Conservation (phyloP, 2,888 invertebrate genomes). For the Glaucopsyche alexis region DNA sequence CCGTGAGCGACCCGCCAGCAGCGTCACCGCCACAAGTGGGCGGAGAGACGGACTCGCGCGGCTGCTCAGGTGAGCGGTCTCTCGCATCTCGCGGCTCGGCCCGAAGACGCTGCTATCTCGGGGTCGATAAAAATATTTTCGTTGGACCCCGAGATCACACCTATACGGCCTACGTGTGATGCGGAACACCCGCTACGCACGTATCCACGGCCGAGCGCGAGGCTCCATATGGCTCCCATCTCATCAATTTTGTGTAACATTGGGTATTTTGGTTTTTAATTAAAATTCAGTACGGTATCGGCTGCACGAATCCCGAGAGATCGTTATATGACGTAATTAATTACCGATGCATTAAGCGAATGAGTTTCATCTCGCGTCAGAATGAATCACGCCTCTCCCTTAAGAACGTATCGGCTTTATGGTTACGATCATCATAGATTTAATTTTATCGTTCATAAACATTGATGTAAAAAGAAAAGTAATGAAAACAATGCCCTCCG, state of each 20-base stretch:
- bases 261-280: neutral
- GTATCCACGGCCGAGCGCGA: neutral
- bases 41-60: slow-evolving; percentile 63
- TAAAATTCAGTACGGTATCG: slow-evolving; percentile 3
- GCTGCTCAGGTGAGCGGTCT: slow-evolving; percentile 74
- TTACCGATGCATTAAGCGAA: neutral
- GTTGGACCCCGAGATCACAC: slow-evolving; percentile 26
- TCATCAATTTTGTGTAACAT: neutral
- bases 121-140: slow-evolving; percentile 65
- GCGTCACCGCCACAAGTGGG: slow-evolving; percentile 73
- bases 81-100: slow-evolving; percentile 59
- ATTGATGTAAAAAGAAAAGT: neutral
- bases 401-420: neutral
- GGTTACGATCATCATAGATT: neutral
- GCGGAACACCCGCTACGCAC: neutral
- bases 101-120: slow-evolving; percentile 63
- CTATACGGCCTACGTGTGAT: slow-evolving; percentile 3
- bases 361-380: slow-evolving; percentile 19
- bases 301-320: neutral
- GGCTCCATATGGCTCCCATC: neutral
- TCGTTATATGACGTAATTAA: slow-evolving; percentile 19
- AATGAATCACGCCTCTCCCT: slow-evolving; percentile 1
- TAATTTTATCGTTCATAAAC: neutral
- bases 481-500: neutral
- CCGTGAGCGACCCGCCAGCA: slow-evolving; percentile 62